Evolutionary conservation across 2,113 vertebrate genomes (phyloP), one percentile per base, ranked within the genome.

Genomic region (Rhinolophus sinicus): DNA sequence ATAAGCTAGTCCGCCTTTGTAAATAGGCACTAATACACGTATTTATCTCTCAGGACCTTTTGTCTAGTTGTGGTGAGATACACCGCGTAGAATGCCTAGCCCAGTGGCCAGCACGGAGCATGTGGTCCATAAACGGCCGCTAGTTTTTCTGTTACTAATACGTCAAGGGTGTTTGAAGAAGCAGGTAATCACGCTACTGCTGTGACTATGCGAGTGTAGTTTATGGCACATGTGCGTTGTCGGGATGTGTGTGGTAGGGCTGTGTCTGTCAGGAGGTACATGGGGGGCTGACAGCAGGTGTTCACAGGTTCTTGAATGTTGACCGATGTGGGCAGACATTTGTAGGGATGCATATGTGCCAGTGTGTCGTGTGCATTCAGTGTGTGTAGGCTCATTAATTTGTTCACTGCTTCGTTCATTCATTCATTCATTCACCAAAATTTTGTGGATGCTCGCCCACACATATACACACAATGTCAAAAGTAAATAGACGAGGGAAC

Each of bases 191-290:
- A 9, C 26, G 54, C 0, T 13, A 2, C 0, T 0, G 19, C 8
- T 0, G 18, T 47, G 18, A 30, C 16, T 5, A 9, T 3, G 67
- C 0, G 1, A 9, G 12, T 9, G 21, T 0, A 1, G 52, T 33
- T 50, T 22, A 52, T 5, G 35, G 22, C 22, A 7, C 35, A 28
- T 0, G 28, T 18, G 54, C 10, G 2, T 40, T 35, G 12, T 28
- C 4, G 14, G 33, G 0, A 3, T 60, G 64, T n/a, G 90, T 1
- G 2, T 22, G 18, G 60, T 5, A 12, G 75, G 54, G 35, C 30
- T 26, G n/a, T 26, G 47, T 12, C 1, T 0, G 21, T 8, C 9
- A n/a, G 24, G 62, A 64, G 82, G 28, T 8, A 6, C 21, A 5
- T 0, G 1, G n/a, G 26, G 24, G 5, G 2, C 22, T 52, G n/a